A percentile compares a stretch with the other conserved stretches of the same genome.
Evolutionary conservation across 2,113 vertebrate species (phyloP).

Genomic region (Pseudorectes ferrugineus): DNA sequence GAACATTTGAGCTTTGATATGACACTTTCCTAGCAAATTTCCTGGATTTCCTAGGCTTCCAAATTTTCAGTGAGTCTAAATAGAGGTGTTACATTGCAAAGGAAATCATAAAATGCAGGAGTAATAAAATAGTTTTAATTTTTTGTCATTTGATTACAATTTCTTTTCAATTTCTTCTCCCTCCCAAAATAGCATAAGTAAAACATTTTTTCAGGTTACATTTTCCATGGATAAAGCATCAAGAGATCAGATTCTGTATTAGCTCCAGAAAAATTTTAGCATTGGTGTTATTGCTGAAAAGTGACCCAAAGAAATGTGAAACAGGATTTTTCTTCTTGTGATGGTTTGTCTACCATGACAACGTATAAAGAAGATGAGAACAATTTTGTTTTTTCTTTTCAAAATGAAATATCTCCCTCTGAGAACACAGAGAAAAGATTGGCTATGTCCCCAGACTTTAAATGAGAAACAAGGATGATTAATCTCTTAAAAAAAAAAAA

Average conservation of each 20-base stretch:
- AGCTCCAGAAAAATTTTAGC: neutral
- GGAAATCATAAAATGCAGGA: neutral
- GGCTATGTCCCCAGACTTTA: neutral
- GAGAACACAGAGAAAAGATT: slow-evolving; percentile 23
- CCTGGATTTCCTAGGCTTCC: neutral
- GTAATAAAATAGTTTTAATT: neutral
- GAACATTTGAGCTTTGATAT: neutral
- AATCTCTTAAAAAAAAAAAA: neutral
- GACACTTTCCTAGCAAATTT: neutral
- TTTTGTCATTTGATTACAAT: neutral
- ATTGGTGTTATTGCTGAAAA: neutral
- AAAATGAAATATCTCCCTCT: slow-evolving; percentile 15
- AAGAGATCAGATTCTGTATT: neutral
- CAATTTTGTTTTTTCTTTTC: slow-evolving; percentile 11
- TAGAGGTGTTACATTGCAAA: neutral
- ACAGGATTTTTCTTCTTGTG: neutral
- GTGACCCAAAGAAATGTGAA: neutral
- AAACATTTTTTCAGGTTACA: neutral
- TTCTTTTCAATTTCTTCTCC: neutral
- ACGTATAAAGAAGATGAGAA: neutral
- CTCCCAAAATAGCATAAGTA: neutral
- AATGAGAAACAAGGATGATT: slow-evolving; percentile 29
- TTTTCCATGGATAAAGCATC: neutral
- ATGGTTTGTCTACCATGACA: neutral
- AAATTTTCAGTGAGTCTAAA: neutral